Evolutionary conservation across 2,797 vertebrate genomes (phyloP), one percentile per base, ranked within the genome.

Genomic region (Rhabdophis nuchalis): DNA sequence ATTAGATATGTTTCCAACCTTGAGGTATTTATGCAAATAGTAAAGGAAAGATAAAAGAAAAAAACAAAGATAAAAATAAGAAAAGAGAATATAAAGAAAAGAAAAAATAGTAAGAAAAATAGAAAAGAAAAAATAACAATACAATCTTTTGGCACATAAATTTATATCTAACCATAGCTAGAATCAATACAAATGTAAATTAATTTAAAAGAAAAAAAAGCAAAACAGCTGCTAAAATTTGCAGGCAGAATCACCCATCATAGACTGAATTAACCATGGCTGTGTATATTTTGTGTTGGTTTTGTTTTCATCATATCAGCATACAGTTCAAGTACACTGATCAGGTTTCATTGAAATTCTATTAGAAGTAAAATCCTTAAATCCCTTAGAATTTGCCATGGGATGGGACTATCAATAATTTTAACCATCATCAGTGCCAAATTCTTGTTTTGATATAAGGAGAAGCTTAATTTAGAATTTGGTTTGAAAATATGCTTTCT

Each of bases 331-430:
- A n/a, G 32, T 41, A 29, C 85, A 77, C 52, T 52, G 89, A 87
- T 90, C 64, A 60, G 11, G n/a, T 52, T 87, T 53, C 54, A 85
- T 25, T 92, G 85, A 92, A 90, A 54, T 93, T 85, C 92, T 36
- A 50, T 23, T 12, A 18, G 52, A n/a, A 91, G 50, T 1, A 86
- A 91, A 86, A 91, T 68, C 89, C 85, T 72, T 88, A 27, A 91
- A n/a, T 61, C 88, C 36, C 85, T 18, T 58, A 89, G 72, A 77
- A 41, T 27, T 29, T 72, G 72, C 85, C 20, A 1, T 2, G 32
- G 13, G 25, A 1, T 2, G 32, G 13, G 25, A 36, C 20, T 87
- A 89, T 50, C 85, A 52, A 52, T 27, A 72, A 9, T 32, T 57
- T 27, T 93, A 64, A 90, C 56, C 29, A 88, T 54, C 68, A 2